Base-by-base conservation (phyloP, 2,888 invertebrate species). In the Harpagoxenus sublaevis region DNA sequence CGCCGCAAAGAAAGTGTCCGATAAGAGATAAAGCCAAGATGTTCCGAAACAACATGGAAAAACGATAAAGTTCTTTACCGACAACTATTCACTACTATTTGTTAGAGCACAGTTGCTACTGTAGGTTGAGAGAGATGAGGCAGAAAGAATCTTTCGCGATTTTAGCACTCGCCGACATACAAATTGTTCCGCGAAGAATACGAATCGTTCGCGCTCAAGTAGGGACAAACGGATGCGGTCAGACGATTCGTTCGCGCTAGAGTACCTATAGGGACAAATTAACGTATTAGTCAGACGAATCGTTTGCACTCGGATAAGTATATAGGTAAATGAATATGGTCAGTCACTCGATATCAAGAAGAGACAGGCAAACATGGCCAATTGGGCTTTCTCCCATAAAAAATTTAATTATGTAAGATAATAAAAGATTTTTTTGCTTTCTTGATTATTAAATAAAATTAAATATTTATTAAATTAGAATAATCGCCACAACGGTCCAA, bases 21-120 rank as follows among this genome's bases (percentile, higher is more conserved):
- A 89, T 89, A 42, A 28, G 48, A 87, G 89, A 89, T 89, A 89
- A 87, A 68, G 12, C 12, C 28, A 60, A 70, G 68, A 79, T 75
- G 68, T 89, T 89, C 89, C 84, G 84, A 87, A 89, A 89, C 83
- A 81, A 68, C 65, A 65, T 77, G 75, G 83, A 85, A 89, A 84
- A 82, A 88, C 84, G 82, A 65, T 82, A 39, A 12, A 63, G 48
- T 42, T 63, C 28, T 68, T n/a, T 48, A 65, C 53, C 31, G 15
- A 51, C 35, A 35, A 35, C 35, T 35, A 35, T 35, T 35, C 6
- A 35, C 35, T 35, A 6, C 6, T 82, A 88, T 87, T 89, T 85
- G 78, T 85, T 78, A 68, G 70, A 68, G 35, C 28, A 42, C 42
- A 42, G n/a, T 42, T 73, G 39, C 39, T 31, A 35, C 31, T 6